These are phyloP conservation scores for Patella ulyssiponensis DNA, from an alignment of 2,888 invertebrate species.

Conservation along the genomic window DNA sequence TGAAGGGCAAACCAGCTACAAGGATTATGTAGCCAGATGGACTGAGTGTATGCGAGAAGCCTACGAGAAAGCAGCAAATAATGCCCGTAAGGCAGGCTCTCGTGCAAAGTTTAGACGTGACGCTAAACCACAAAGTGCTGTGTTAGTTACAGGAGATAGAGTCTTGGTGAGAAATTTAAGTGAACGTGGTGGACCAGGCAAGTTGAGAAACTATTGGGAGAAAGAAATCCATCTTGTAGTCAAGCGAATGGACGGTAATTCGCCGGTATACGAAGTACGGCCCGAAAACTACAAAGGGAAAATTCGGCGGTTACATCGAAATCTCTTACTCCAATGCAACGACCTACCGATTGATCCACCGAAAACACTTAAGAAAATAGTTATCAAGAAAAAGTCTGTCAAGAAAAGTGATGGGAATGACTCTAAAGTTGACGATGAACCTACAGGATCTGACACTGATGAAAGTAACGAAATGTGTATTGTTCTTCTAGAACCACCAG, in stretches of 20 bases:
- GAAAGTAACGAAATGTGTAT: not conserved
- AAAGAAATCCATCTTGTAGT: constrained; percentile 19
- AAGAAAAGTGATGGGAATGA: too few species aligned
- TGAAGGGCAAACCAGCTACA: constrained; percentile 1
- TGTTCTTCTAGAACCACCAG: not conserved
- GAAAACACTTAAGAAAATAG: not conserved
- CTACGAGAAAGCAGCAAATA: constrained; percentile 11
- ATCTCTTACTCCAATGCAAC: not conserved
- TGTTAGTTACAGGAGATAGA: constrained; percentile 19
- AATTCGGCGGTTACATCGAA: not conserved
- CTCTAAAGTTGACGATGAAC: too few species aligned
- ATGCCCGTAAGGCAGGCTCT: not conserved
- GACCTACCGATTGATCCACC: too few species aligned
- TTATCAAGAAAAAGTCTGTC: too few species aligned
- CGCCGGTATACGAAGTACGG: not conserved
- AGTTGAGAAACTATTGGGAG: constrained; percentile 21
- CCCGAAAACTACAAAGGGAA: not conserved
- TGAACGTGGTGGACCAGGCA: constrained; percentile 26
- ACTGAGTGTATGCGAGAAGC: constrained; percentile 15
- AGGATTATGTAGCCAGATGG: constrained; percentile 19
- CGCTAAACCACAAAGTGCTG: constrained; percentile 14
- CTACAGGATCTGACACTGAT: too few species aligned
- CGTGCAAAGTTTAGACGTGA: not conserved
- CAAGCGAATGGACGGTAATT: not conserved
- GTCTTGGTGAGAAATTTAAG: constrained; percentile 20